Evolutionary conservation across 2,797 vertebrate species (phyloP), one percentile per base, ranked within the genome.

Genomic region (Hoplostethus atlanticus): DNA sequence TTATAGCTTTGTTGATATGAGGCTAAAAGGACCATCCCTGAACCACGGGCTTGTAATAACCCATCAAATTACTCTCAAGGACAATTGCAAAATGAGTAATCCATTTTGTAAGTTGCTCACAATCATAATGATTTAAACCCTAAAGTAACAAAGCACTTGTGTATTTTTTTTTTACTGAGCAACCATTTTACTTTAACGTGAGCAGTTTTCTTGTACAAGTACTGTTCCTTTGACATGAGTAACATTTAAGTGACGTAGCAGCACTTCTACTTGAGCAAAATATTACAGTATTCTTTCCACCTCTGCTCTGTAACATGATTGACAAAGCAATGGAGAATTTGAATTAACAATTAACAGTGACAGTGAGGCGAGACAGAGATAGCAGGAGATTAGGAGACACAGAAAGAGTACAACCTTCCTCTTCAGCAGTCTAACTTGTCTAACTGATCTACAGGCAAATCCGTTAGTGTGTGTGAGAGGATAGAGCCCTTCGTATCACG

Each of bases 241-340:
- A 46, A 52, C 47, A 46, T 31, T 31, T 2, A 30, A 54, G 3
- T 52, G 21, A 51, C 28, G 30, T 7, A 58, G 16, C 0, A 25
- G 16, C 54, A 46, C 12, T 31, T 38, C 15, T 8, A 28, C 46
- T 57, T 40, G 16, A 60, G 30, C 31, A 46, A 15, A 58, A 9
- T 12, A 21, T 1, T 6, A 1, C 44, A 8, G 25, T 30, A 36
- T 17, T 48, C 4, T 42, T 17, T 55, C 13, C 31, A 25, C 59
- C 0, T 64, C 62, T 67, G 31, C 17, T 42, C 21, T 51, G 53
- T 65, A 6, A 58, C 56, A 73, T 60, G 12, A 65, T 80, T 77
- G 73, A 38, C 52, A 7, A 6, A 58, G 68, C 7, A 68, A 15
- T 30, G 17, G 31, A 68, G 64, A 69, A 51, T 40, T 47, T 5